Percentiles rank a stretch among this genome's conserved stretches.
Evolutionary conservation across 1,140 invertebrate species (phyloP).

Genomic region (Ceratina australensis): DNA sequence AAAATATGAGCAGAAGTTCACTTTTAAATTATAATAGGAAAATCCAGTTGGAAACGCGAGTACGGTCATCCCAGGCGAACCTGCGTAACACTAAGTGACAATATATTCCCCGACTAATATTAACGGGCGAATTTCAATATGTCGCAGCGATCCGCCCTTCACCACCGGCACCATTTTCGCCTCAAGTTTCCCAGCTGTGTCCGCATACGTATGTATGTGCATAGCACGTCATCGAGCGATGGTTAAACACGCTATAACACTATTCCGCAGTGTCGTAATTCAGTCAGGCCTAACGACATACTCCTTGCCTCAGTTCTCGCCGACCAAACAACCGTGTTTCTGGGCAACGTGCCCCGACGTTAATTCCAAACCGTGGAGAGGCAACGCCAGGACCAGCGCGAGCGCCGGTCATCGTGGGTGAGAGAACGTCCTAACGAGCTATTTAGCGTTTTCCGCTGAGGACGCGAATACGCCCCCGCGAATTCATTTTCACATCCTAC

Average conservation of each 20-base stretch:
- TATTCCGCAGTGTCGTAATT: conserved; percentile 37
- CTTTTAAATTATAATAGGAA: too few relatives aligned
- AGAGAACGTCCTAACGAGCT: conserved; percentile 9
- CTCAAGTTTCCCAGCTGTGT: neutral
- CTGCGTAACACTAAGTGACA: neutral
- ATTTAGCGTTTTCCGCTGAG: conserved; percentile 33
- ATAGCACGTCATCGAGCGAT: conserved; percentile 14
- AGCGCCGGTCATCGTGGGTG: neutral
- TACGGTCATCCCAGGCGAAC: too few relatives aligned
- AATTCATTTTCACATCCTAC: too few relatives aligned
- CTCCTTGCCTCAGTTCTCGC: conserved; percentile 14
- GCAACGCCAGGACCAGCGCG: neutral
- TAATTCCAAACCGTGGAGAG: conserved; percentile 3
- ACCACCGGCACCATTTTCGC: neutral
- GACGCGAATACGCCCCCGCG: neutral
- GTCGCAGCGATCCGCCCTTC: neutral
- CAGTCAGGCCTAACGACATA: conserved; percentile 27
- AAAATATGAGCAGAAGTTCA: too few relatives aligned
- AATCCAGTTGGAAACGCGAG: too few relatives aligned
- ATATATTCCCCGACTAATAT: neutral
- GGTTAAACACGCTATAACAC: conserved; percentile 21
- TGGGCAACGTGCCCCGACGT: conserved; percentile 32
- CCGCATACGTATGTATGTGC: neutral
- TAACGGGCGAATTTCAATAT: neutral
- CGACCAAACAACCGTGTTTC: neutral